A percentile compares a stretch with the other conserved stretches of the same genome.
These are phyloP conservation scores for Pardosa pseudoannulata DNA, from an alignment of 2,888 invertebrate genomes.

Conservation along the genomic window DNA sequence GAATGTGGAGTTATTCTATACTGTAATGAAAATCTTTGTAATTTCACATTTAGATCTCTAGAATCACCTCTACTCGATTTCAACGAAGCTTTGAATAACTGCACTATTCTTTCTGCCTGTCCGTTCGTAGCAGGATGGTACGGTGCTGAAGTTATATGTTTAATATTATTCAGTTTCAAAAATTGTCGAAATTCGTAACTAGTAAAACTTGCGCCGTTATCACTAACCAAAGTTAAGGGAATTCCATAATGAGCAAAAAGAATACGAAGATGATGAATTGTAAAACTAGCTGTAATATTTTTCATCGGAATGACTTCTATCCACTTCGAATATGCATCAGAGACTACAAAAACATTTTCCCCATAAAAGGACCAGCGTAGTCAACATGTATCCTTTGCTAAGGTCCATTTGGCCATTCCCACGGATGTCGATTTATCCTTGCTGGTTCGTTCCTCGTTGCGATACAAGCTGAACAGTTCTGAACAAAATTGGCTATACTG, in stretches of 20 bases:
- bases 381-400: conserved; percentile 44
- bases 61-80: conserved; percentile 50
- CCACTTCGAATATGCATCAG: conserved; percentile 43
- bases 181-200: conserved; percentile 35
- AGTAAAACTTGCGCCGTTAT: conserved; percentile 54
- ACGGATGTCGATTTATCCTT: conserved; percentile 33
- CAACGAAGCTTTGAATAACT: conserved; percentile 50
- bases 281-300: conserved; percentile 29
- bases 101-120: conserved; percentile 75
- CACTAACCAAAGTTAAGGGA: conserved; percentile 47
- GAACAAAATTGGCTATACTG: conserved; percentile 36
- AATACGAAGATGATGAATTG: conserved; percentile 35
- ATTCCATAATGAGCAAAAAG: conserved; percentile 52
- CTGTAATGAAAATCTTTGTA: conserved; percentile 52
- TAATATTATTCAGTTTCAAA: conserved; percentile 72
- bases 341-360: conserved; percentile 30
- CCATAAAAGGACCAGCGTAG: conserved; percentile 43
- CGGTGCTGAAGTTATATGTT: conserved; percentile 70
- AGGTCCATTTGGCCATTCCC: conserved; percentile 40
- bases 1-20: conserved; percentile 52
- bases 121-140: conserved; percentile 75
- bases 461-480: conserved; percentile 38
- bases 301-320: conserved; percentile 45
- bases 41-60: conserved; percentile 53
- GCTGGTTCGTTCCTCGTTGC: conserved; percentile 34